phyloP scores from a whole-genome alignment of 2,797 vertebrate species.

The Pteronotus mesoamericanus region DNA sequence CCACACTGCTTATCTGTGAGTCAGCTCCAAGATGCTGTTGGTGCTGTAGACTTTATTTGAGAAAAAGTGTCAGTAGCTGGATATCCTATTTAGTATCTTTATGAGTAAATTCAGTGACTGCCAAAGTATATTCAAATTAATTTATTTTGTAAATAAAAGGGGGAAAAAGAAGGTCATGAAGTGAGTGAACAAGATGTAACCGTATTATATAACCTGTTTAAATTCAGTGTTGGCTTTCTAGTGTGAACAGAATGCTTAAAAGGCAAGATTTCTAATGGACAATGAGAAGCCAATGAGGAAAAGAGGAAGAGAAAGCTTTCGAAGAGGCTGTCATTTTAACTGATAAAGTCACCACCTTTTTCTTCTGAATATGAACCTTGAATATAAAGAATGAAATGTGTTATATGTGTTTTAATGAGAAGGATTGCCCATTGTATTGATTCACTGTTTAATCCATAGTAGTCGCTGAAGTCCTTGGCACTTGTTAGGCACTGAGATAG shows the following conservation, averaged over 20 bases:
- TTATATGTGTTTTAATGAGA: neutral
- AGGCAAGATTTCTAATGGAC: neutral
- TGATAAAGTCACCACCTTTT: neutral
- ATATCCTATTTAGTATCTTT: neutral
- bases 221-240: conserved; percentile 9
- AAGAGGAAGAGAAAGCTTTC: neutral
- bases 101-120: neutral
- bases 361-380: neutral
- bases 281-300: neutral
- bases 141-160: conserved; percentile 27
- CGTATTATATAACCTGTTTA: neutral
- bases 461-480: neutral
- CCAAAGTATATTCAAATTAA: conserved; percentile 22
- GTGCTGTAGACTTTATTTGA: neutral
- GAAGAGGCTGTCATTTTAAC: neutral
- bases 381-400: neutral
- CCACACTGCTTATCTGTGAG: neutral
- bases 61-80: neutral
- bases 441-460: neutral
- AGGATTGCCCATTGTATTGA: neutral
- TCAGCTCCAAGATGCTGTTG: neutral
- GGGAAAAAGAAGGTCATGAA: neutral
- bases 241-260: neutral
- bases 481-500: neutral
- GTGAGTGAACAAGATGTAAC: neutral